phyloP scores from a whole-genome alignment of 1,140 invertebrate genomes.

The Bombus impatiens region DNA sequence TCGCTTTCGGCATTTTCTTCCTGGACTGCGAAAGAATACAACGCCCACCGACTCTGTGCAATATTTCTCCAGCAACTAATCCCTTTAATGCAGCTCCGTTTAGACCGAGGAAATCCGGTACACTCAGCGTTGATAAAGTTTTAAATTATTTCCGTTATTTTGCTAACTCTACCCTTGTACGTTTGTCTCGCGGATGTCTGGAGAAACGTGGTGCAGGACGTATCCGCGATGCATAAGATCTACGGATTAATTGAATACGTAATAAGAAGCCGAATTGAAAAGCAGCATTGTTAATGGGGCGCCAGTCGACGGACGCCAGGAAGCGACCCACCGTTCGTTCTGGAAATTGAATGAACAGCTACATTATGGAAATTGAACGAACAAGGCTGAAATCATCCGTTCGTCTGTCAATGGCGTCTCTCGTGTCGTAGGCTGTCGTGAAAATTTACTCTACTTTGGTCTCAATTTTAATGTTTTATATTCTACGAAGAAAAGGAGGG shows the following conservation, averaged over 20 bases:
- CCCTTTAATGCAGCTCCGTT: slow-evolving; percentile 19
- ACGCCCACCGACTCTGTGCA: neutral
- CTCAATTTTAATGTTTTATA: neutral
- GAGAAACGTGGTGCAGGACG: neutral
- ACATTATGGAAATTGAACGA: neutral
- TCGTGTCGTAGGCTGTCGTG: neutral
- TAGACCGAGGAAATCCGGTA: no score
- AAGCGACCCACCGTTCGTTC: neutral
- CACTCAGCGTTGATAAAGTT: slow-evolving; percentile 15
- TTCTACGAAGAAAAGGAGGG: no score
- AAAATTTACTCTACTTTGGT: neutral
- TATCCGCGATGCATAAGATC: slow-evolving; percentile 27
- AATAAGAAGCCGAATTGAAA: slow-evolving; percentile 46
- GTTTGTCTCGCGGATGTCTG: neutral
- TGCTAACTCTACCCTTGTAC: slow-evolving; percentile 31
- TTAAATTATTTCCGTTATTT: slow-evolving; percentile 62
- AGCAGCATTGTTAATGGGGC: slow-evolving; percentile 17
- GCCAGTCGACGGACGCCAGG: neutral
- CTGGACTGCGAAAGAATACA: no score
- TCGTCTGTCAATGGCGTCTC: neutral
- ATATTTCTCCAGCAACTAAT: slow-evolving; percentile 29
- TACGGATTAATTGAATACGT: slow-evolving; percentile 59
- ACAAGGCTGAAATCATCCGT: neutral
- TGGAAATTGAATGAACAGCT: slow-evolving; percentile 15
- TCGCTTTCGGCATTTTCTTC: neutral